These are phyloP conservation scores for Mellilla xanthometata DNA, from an alignment of 2,888 invertebrate species.

Conservation along the genomic window DNA sequence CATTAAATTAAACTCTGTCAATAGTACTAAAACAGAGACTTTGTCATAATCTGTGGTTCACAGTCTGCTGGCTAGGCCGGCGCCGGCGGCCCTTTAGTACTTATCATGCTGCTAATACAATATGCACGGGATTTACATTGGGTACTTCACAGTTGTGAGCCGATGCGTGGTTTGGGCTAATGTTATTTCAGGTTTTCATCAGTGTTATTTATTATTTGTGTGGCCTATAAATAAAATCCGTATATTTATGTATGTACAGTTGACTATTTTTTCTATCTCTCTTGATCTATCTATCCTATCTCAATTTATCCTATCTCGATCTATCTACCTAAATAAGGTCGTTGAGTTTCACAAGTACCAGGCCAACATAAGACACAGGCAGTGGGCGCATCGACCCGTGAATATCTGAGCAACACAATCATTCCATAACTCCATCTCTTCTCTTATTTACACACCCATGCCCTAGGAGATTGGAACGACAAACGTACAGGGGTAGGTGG, in stretches of 20 bases:
- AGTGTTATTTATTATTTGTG: no score
- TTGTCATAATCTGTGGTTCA: neutral
- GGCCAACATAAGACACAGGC: neutral
- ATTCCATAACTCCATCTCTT: constrained; percentile 8
- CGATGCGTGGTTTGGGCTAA: neutral
- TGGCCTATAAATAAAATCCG: no score
- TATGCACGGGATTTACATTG: neutral
- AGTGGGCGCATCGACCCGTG: neutral
- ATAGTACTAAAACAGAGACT: neutral
- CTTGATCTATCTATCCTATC: no score
- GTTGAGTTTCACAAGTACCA: neutral
- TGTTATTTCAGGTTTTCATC: no score
- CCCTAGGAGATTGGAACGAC: constrained; percentile 16
- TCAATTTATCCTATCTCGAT: no score
- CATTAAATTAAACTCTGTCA: neutral
- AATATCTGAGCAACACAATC: constrained; percentile 10
- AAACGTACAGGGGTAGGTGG: constrained; percentile 21
- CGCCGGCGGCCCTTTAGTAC: neutral
- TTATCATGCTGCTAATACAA: constrained; percentile 7
- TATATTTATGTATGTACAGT: no score
- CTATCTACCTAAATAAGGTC: no score
- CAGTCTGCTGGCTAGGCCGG: constrained; percentile 6
- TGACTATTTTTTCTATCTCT: no score
- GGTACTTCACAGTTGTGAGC: neutral
- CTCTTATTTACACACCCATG: constrained; percentile 8